These are phyloP conservation scores for Plecotus auritus DNA, from an alignment of 2,113 vertebrate genomes.

Conservation along the genomic window DNA sequence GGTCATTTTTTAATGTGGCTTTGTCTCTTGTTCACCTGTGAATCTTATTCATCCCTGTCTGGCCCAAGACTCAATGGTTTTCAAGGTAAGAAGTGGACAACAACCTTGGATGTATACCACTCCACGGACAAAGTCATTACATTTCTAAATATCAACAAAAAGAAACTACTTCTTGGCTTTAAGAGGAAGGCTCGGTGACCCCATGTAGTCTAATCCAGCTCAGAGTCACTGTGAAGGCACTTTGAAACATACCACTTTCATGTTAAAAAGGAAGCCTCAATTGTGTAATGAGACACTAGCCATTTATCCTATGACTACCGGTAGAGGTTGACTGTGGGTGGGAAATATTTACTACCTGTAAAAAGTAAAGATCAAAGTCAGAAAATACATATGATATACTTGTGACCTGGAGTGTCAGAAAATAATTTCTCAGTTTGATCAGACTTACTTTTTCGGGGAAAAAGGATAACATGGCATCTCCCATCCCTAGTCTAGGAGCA, in stretches of 20 bases:
- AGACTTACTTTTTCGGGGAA: neutral
- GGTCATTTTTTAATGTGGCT: neutral
- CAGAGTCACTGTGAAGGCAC: neutral
- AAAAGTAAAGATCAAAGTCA: neutral
- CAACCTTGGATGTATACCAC: neutral
- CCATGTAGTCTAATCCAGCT: neutral
- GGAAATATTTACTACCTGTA: neutral
- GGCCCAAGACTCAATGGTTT: neutral
- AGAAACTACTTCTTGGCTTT: neutral
- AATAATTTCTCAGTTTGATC: neutral
- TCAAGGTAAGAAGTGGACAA: neutral
- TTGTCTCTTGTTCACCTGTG: neutral
- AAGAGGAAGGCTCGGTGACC: neutral
- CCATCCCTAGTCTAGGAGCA: neutral
- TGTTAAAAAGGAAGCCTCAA: constrained; percentile 3
- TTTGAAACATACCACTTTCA: neutral
- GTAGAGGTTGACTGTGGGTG: neutral
- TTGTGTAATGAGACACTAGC: neutral
- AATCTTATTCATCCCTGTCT: neutral
- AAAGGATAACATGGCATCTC: neutral
- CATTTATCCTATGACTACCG: neutral
- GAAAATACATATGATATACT: neutral
- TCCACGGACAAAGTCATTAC: neutral
- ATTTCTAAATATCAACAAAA: neutral
- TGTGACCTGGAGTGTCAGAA: constrained; percentile 20